phyloP scores from a whole-genome alignment of 2,888 invertebrate genomes.

The Sphaeridia pumilis region DNA sequence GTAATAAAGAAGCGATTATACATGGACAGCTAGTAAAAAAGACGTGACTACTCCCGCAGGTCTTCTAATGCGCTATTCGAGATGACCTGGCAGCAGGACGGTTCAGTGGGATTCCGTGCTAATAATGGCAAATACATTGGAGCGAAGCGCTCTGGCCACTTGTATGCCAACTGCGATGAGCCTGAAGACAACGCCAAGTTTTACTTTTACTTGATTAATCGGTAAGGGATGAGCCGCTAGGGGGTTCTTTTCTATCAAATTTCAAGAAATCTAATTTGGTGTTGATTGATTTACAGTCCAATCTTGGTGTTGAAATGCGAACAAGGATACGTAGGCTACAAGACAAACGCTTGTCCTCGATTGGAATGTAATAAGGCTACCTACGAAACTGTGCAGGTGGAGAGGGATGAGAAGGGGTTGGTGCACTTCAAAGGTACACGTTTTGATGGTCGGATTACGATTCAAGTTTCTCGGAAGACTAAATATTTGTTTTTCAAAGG shows the following conservation, averaged over 20 bases:
- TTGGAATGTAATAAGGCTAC: conserved; percentile 91
- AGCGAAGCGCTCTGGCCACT: conserved; percentile 86
- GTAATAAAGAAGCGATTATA: not conserved
- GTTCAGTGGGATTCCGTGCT: conserved; percentile 80
- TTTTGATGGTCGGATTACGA: conserved; percentile 7
- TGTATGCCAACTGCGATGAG: conserved; percentile 73
- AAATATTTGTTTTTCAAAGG: conserved; percentile 44
- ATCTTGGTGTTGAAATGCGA: conserved; percentile 88
- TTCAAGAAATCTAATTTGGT: not conserved
- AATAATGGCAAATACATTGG: conserved; percentile 88
- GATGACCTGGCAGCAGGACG: conserved; percentile 83
- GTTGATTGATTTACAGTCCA: conserved; percentile 50
- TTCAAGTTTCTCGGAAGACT: not conserved
- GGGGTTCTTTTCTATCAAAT: not conserved
- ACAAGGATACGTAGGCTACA: conserved; percentile 90
- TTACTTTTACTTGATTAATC: conserved; percentile 85
- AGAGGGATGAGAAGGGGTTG: conserved; percentile 75
- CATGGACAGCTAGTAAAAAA: not conserved
- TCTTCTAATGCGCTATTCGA: conserved; percentile 89
- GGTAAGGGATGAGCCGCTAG: conserved; percentile 42
- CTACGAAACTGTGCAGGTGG: conserved; percentile 84
- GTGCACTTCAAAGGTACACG: conserved; percentile 77
- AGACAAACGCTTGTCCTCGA: conserved; percentile 60
- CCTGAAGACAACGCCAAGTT: conserved; percentile 83
- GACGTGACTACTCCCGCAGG: conserved; percentile 42